Conservation (phyloP, 2,888 invertebrate species). For the Hipparchia sbordonii region DNA sequence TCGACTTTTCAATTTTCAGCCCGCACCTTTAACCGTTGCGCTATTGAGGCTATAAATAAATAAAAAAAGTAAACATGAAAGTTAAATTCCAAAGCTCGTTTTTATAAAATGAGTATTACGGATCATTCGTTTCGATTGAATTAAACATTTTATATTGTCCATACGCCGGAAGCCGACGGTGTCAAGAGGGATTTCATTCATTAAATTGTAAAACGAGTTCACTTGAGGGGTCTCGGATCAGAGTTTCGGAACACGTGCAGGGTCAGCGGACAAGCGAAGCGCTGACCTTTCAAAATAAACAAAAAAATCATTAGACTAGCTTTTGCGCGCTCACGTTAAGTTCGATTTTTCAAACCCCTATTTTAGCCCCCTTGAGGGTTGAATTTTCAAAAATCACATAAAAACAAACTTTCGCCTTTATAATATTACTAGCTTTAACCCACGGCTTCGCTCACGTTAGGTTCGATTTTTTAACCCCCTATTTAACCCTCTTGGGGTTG, state of each 20-base stretch:
- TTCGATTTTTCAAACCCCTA: too few species aligned
- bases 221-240: conserved; percentile 29
- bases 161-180: conserved; percentile 61
- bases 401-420: too few species aligned
- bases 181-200: conserved; percentile 60
- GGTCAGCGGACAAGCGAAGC: conserved; percentile 21
- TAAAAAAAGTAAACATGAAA: conserved; percentile 12
- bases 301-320: not conserved
- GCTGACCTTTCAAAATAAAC: not conserved
- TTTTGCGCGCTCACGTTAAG: too few species aligned
- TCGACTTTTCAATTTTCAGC: too few species aligned
- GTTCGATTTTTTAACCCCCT: too few species aligned
- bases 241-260: conserved; percentile 30
- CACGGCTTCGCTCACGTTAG: too few species aligned
- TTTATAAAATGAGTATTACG: conserved; percentile 8
- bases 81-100: conserved; percentile 10
- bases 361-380: too few species aligned
- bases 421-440: too few species aligned
- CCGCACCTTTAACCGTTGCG: too few species aligned
- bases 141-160: conserved; percentile 36
- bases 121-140: conserved; percentile 14
- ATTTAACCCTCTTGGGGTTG: too few species aligned
- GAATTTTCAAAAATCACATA: too few species aligned
- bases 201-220: conserved; percentile 41
- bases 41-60: not conserved